A percentile compares a stretch with the other conserved stretches of the same genome.
Evolutionary conservation across 2,113 vertebrate species (phyloP).

Genomic region (Aptenodytes forsteri): DNA sequence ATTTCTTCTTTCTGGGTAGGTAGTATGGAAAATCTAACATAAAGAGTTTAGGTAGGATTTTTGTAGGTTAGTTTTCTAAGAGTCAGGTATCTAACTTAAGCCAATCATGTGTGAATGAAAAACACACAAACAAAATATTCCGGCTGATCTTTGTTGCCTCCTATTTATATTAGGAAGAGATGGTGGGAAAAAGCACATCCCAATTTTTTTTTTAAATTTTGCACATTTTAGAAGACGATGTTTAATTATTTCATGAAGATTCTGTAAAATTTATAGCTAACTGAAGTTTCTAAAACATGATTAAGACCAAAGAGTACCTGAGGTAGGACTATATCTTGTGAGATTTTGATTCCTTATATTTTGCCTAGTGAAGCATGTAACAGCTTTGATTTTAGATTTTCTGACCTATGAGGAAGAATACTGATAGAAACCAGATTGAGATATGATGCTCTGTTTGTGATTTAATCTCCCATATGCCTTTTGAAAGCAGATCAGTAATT

Average conservation of each 20-base stretch:
- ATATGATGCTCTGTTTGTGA: not conserved
- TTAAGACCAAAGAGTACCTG: not conserved
- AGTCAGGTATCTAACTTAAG: not conserved
- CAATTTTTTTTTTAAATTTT: not conserved
- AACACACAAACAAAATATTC: not conserved
- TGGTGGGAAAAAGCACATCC: not conserved
- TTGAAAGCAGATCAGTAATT: constrained; percentile 7
- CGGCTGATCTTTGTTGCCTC: not conserved
- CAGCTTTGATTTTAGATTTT: constrained; percentile 22
- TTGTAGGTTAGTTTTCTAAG: not conserved
- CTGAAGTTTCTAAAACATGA: not conserved
- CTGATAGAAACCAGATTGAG: not conserved
- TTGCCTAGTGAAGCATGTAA: not conserved
- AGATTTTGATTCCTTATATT: not conserved
- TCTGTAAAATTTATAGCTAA: not conserved
- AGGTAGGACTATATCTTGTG: not conserved
- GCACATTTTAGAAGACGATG: not conserved
- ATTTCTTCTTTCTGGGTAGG: not conserved
- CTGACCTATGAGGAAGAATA: not conserved
- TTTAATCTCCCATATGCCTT: constrained; percentile 4
- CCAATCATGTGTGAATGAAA: not conserved
- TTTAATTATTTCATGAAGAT: not conserved
- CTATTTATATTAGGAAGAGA: not conserved
- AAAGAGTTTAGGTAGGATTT: not conserved
- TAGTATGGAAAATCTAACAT: not conserved